These are phyloP conservation scores for Brachyalestes nurse DNA, from an alignment of 2,797 vertebrate species.

Conservation along the genomic window DNA sequence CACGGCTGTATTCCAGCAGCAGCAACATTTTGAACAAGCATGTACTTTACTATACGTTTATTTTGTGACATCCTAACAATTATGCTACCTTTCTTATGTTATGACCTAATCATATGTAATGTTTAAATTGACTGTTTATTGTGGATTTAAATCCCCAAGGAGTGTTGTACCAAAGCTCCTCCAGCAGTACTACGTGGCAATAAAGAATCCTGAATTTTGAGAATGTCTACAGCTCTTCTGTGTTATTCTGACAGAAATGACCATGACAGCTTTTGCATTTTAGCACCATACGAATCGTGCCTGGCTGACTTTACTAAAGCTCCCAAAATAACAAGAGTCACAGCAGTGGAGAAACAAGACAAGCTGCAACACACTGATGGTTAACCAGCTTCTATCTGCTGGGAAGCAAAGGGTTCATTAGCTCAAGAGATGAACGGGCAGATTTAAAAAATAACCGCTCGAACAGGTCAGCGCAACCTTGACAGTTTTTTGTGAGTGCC, in stretches of 20 bases:
- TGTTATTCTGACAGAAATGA: not conserved
- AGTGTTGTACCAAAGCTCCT: too few species aligned
- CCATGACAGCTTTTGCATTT: not conserved
- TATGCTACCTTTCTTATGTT: not conserved
- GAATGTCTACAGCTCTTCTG: not conserved
- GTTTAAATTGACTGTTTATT: not conserved
- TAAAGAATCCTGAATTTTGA: not conserved
- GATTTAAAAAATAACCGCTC: not conserved
- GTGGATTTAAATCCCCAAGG: not conserved
- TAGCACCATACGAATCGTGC: not conserved
- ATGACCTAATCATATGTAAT: not conserved
- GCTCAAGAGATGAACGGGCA: not conserved
- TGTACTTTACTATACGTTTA: too few species aligned
- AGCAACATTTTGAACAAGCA: too few species aligned
- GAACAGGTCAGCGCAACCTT: not conserved
- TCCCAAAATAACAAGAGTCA: not conserved
- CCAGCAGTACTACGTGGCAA: too few species aligned
- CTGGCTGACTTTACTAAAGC: not conserved
- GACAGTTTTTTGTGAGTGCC: not conserved
- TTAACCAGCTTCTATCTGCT: not conserved
- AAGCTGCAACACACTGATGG: not conserved
- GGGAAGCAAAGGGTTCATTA: slow-evolving; percentile 10
- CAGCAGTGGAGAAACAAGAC: not conserved
- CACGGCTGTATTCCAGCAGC: not conserved
- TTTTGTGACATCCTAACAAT: too few species aligned